phyloP scores from a whole-genome alignment of 2,797 vertebrate genomes.

The Kryptopterus vitreolus region DNA sequence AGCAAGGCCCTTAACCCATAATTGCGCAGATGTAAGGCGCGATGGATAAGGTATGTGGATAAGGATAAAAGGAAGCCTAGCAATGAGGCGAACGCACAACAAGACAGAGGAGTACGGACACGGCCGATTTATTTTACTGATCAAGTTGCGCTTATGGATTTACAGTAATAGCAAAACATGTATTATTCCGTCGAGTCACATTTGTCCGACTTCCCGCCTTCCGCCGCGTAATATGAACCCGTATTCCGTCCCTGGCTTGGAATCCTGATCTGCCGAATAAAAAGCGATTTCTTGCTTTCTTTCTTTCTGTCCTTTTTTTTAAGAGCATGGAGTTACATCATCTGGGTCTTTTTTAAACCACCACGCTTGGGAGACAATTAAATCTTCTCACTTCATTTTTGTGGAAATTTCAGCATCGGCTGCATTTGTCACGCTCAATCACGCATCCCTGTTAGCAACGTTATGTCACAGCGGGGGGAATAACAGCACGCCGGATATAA shows the following conservation, averaged over 20 bases:
- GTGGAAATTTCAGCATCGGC: neutral
- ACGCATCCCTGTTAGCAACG: constrained; percentile 12
- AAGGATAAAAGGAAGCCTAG: no score
- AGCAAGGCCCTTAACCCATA: no score
- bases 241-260: neutral
- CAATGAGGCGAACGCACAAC: no score
- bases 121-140: neutral
- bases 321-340: constrained; percentile 3
- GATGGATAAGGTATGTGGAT: no score
- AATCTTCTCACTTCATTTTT: constrained; percentile 18
- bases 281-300: neutral
- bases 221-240: neutral
- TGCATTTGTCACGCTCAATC: neutral
- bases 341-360: neutral
- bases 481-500: constrained; percentile 3
- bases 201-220: neutral
- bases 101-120: no score
- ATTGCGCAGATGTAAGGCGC: no score
- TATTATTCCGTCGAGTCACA: neutral
- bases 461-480: neutral
- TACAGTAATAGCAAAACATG: neutral
- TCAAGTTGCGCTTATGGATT: neutral
- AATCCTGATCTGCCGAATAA: neutral
- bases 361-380: constrained; percentile 2
- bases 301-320: neutral